A percentile compares a stretch with the other conserved stretches of the same genome.
These are phyloP conservation scores for Hystrix brachyura DNA, from an alignment of 2,113 vertebrate genomes.

Conservation along the genomic window DNA sequence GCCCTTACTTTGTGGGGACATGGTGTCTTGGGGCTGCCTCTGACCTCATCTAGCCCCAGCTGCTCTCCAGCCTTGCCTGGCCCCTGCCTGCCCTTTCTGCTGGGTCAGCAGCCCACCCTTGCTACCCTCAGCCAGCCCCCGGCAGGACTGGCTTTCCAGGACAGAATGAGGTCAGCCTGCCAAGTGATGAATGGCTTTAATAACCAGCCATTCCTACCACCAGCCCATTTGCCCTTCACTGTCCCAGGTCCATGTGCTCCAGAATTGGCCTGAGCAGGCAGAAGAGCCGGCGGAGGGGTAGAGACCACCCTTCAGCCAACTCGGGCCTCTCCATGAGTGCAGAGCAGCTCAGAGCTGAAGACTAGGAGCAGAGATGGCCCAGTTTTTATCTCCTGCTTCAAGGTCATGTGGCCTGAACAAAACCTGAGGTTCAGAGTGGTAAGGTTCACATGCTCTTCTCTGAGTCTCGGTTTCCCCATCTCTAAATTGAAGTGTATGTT, in stretches of 20 bases:
- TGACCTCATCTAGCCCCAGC: background rate
- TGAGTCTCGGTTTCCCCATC: conserved; percentile 37
- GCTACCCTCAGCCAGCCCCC: background rate
- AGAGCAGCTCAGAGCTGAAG: background rate
- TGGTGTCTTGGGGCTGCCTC: background rate
- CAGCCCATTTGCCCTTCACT: background rate
- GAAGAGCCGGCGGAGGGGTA: background rate
- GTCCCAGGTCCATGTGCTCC: background rate
- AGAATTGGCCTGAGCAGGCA: background rate
- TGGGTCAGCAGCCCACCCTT: background rate
- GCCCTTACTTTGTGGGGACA: background rate
- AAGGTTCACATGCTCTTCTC: background rate
- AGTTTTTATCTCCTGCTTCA: background rate
- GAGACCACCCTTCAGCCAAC: background rate
- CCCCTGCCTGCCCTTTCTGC: background rate
- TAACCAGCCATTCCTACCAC: conserved; percentile 17
- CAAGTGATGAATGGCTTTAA: conserved; percentile 20
- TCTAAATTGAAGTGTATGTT: background rate
- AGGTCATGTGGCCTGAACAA: background rate
- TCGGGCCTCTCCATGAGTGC: background rate
- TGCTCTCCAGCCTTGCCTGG: background rate
- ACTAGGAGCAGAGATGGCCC: background rate
- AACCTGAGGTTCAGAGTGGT: background rate
- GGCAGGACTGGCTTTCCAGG: conserved; percentile 20
- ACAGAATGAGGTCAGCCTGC: conserved; percentile 66